A percentile compares a stretch with the other conserved stretches of the same genome.
phyloP scores from a whole-genome alignment of 2,113 vertebrate genomes.

The Nycticryphes semicollaris region DNA sequence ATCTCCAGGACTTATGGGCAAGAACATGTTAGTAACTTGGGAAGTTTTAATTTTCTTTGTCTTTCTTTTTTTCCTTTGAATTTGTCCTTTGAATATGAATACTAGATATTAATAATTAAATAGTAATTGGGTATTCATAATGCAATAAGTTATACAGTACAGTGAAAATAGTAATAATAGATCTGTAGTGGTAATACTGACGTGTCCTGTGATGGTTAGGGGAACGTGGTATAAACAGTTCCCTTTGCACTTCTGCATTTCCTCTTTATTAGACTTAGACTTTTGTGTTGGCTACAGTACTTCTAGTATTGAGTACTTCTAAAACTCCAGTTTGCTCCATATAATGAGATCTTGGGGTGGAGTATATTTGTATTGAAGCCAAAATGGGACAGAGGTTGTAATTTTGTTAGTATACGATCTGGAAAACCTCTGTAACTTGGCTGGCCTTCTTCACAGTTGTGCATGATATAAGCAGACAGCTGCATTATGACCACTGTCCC shows the following conservation, averaged over 20 bases:
- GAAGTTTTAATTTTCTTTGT: background rate
- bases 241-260: background rate
- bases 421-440: constrained; percentile 17
- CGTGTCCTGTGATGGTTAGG: background rate
- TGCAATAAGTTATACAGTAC: background rate
- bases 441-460: constrained; percentile 19
- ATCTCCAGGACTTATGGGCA: background rate
- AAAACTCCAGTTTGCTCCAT: background rate
- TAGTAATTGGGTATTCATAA: background rate
- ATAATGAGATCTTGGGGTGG: background rate
- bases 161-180: background rate
- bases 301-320: background rate
- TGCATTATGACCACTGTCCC: background rate
- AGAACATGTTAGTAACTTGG: background rate
- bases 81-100: background rate
- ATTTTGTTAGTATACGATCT: background rate
- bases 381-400: background rate
- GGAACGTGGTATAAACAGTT: background rate
- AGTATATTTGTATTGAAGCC: background rate
- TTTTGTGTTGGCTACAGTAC: background rate
- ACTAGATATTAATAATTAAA: background rate
- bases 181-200: background rate
- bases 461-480: background rate
- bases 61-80: background rate
- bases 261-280: background rate